Conservation (phyloP, 2,888 invertebrate species). For the Galeruca laticollis region DNA sequence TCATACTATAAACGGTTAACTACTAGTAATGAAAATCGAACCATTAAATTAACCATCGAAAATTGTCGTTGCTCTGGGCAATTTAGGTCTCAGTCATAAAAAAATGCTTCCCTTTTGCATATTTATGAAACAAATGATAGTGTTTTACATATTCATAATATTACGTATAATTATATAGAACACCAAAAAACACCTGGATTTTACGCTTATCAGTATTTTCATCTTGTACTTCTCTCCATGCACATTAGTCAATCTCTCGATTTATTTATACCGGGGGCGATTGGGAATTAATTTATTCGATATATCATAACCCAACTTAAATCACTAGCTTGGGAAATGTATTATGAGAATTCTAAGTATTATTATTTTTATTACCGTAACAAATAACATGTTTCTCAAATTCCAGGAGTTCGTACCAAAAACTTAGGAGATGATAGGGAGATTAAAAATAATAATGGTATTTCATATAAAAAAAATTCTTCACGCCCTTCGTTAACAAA, state of each 20-base stretch:
- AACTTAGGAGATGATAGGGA: too few relatives aligned
- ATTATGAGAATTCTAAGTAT: too few relatives aligned
- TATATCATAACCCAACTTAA: too few relatives aligned
- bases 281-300: background rate
- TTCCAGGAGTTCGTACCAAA: too few relatives aligned
- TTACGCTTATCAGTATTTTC: constrained; percentile 19
- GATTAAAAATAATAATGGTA: too few relatives aligned
- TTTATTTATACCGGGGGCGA: constrained; percentile 13
- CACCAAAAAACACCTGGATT: constrained; percentile 23
- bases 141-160: constrained; percentile 25
- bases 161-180: constrained; percentile 26
- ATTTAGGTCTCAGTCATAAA: background rate
- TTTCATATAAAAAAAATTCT: too few relatives aligned
- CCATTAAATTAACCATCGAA: background rate
- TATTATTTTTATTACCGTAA: too few relatives aligned
- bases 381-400: too few relatives aligned
- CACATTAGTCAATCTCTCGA: constrained; percentile 1
- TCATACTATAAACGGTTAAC: too few relatives aligned
- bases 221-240: constrained; percentile 13
- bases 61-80: constrained; percentile 7
- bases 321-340: too few relatives aligned
- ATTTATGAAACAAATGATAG: constrained; percentile 22
- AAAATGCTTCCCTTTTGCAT: constrained; percentile 13
- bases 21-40: background rate
- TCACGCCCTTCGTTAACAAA: too few relatives aligned